Evolutionary conservation across 2,888 invertebrate genomes (phyloP), one percentile per base, ranked within the genome.

Genomic region (Syrphus vitripennis): DNA sequence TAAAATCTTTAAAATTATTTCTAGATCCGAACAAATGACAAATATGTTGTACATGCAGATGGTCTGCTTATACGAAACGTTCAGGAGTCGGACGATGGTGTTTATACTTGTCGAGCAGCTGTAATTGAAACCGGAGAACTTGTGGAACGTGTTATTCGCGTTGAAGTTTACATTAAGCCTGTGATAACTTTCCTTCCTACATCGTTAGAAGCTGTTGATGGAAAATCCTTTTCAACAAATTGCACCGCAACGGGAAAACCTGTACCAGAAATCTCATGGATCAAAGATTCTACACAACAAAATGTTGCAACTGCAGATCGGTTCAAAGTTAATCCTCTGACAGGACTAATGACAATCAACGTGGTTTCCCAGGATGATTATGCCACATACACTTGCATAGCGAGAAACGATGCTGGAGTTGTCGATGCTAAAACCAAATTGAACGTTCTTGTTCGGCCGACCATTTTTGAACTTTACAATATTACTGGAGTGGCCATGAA

Each of bases 211-310:
- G 96, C 97, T 4, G 94, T 96, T 45, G 98, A 98, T 92, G 97
- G 97, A 0, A 96, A 97, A 91, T 94, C 95, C 34, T 96, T 96
- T 40, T 94, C 95, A 1, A 95, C 97, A 42, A 94, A 94, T 71
- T 98, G 98, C 91, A 94, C 94, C 88, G 97, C 97, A 0, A 94
- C 93, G 48, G 98, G 97, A 19, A 97, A 97, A 91, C 98, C 98
- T 1, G 95, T 95, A 16, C 98, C 98, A 55, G 94, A 94, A 76
- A 97, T 96, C 90, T 95, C 95, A 34, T 98, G 98, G 98, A 95
- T 97, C 77, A 96, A 96, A 89, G 94, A 95, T 80, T 93, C 94
- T 70, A 95, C 95, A 1, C 95, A 96, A 70, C 94, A 95, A 93
- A 95, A 97, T 91, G 93, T 97, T 72, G 95, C 95, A 9, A 94